Evolutionary conservation across 2,113 vertebrate species (phyloP).

Genomic region (Heloderma charlesbogerti): DNA sequence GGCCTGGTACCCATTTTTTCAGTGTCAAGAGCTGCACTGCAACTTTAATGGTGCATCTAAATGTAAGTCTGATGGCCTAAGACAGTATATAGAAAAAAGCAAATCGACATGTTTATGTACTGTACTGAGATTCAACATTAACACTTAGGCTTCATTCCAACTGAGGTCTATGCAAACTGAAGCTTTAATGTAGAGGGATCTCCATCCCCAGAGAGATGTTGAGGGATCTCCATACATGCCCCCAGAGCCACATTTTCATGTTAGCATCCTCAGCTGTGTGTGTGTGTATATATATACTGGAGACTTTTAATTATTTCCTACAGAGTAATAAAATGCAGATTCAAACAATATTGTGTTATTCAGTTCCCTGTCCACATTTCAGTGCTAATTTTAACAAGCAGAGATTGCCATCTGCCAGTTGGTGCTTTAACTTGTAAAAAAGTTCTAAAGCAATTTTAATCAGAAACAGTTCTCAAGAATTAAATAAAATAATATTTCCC

Average conservation of each 20-base stretch:
- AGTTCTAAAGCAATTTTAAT: conserved; percentile 31
- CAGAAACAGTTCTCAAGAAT: not conserved
- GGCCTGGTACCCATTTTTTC: not conserved
- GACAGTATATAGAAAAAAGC: not conserved
- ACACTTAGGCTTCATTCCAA: not conserved
- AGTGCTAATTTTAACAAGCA: not conserved
- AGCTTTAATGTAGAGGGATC: not conserved
- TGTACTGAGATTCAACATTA: not conserved
- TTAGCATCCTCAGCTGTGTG: too few species aligned
- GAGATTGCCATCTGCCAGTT: not conserved
- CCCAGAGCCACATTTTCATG: not conserved
- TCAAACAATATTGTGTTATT: not conserved
- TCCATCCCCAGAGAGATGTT: not conserved
- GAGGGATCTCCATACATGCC: not conserved
- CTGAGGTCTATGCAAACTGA: not conserved
- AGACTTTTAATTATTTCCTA: not conserved
- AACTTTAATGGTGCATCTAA: too few species aligned
- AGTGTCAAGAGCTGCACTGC: too few species aligned
- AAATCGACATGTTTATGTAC: not conserved
- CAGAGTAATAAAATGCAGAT: not conserved
- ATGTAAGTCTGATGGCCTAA: too few species aligned
- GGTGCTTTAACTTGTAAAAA: conserved; percentile 15
- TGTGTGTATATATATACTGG: not conserved
- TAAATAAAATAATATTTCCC: not conserved
- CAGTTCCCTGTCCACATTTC: not conserved